phyloP scores from a whole-genome alignment of 30 jellyfish, hydroid and myxozoan genomes.

The Aurelia aurita complex sp. Pacific region DNA sequence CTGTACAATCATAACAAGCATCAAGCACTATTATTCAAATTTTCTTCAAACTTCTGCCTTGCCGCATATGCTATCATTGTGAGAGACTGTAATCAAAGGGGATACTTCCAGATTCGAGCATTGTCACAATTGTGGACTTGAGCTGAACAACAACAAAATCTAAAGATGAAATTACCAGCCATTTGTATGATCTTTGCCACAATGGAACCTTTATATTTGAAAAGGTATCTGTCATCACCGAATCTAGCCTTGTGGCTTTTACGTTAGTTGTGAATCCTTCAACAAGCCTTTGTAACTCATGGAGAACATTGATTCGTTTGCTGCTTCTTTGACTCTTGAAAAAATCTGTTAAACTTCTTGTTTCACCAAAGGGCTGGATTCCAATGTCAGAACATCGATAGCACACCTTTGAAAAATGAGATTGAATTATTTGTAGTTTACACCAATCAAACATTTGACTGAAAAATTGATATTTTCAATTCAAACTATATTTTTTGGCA shows the following conservation, averaged over 20 bases:
- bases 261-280: slow-evolving; percentile 74
- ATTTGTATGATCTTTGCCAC: slow-evolving; percentile 88
- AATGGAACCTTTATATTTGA: slow-evolving; percentile 83
- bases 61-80: too few relatives aligned
- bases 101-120: too few relatives aligned
- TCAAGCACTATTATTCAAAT: too few relatives aligned
- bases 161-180: slow-evolving; percentile 80
- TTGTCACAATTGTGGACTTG: too few relatives aligned
- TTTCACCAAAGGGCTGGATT: slow-evolving; percentile 73
- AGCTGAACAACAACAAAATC: neutral
- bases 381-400: slow-evolving; percentile 75
- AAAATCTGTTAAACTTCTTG: slow-evolving; percentile 49
- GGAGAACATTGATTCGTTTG: slow-evolving; percentile 46
- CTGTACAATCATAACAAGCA: too few relatives aligned
- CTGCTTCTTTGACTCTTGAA: slow-evolving; percentile 47
- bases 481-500: too few relatives aligned
- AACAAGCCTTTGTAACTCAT: slow-evolving; percentile 71
- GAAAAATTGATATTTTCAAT: too few relatives aligned
- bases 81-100: too few relatives aligned
- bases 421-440: too few relatives aligned
- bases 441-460: neutral
- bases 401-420: slow-evolving; percentile 77
- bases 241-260: slow-evolving; percentile 67
- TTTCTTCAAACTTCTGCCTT: too few relatives aligned
- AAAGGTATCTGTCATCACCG: slow-evolving; percentile 64